These are phyloP conservation scores for Calameuta pallipes DNA, from an alignment of 2,888 invertebrate genomes.

Conservation along the genomic window DNA sequence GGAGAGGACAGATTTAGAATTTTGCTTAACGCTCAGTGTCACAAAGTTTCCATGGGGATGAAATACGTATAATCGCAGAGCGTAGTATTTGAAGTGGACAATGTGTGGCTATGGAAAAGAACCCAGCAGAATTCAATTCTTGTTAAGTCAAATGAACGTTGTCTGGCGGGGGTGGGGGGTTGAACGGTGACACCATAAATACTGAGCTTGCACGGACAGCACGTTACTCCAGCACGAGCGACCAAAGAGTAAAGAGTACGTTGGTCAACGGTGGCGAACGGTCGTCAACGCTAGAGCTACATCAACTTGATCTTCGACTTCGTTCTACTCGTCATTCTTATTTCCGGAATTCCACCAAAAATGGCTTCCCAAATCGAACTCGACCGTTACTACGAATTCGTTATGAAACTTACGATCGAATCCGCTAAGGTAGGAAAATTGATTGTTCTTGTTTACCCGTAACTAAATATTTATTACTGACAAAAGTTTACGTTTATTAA, in stretches of 20 bases:
- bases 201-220: constrained; percentile 28
- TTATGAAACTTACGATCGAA: constrained; percentile 47
- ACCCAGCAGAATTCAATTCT: constrained; percentile 3
- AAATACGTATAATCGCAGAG: background rate
- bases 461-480: background rate
- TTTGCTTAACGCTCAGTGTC: too few relatives aligned
- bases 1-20: too few relatives aligned
- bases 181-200: constrained; percentile 35
- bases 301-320: background rate
- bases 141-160: constrained; percentile 6
- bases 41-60: background rate
- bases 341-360: background rate
- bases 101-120: constrained; percentile 17
- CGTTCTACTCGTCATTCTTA: background rate
- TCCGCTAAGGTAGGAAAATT: constrained; percentile 48
- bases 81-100: background rate
- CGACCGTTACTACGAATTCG: constrained; percentile 52
- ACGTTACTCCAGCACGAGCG: constrained; percentile 31
- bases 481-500: background rate
- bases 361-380: constrained; percentile 44
- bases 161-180: background rate
- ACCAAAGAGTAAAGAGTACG: constrained; percentile 6
- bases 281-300: background rate
- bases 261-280: constrained; percentile 8
- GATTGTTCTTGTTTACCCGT: background rate